Evolutionary conservation across 2,888 invertebrate species (phyloP).

Genomic region (Hanleya hanleyi): DNA sequence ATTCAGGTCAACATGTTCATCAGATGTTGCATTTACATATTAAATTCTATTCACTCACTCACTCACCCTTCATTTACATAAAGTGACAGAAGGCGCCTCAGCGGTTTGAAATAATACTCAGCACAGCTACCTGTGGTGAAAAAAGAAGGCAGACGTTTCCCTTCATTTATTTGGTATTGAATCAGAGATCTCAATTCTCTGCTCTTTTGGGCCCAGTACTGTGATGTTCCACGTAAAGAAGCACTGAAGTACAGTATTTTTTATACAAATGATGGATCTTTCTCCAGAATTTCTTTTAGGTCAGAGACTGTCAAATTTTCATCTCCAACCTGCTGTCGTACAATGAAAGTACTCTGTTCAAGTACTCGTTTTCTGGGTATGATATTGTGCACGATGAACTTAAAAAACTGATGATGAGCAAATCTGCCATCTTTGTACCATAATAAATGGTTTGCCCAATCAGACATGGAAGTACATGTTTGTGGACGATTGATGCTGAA

Average conservation of each 20-base stretch:
- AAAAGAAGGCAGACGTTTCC: slow-evolving; percentile 35
- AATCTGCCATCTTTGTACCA: slow-evolving; percentile 20
- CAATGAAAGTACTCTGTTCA: neutral
- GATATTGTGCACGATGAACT: slow-evolving; percentile 13
- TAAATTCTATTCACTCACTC: no score
- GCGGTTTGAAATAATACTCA: slow-evolving; percentile 44
- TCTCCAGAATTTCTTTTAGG: slow-evolving; percentile 7
- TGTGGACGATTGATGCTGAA: slow-evolving; percentile 11
- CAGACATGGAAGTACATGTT: slow-evolving; percentile 4
- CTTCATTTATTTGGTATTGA: slow-evolving; percentile 24
- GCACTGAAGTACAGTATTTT: slow-evolving; percentile 28
- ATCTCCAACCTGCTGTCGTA: slow-evolving; percentile 6
- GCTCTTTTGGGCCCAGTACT: slow-evolving; percentile 22
- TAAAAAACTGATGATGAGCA: slow-evolving; percentile 18
- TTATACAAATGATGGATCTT: neutral
- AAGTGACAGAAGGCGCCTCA: slow-evolving; percentile 29
- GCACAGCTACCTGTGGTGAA: slow-evolving; percentile 49
- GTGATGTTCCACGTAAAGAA: slow-evolving; percentile 15
- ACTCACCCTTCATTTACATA: slow-evolving; percentile 32
- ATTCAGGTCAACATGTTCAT: slow-evolving; percentile 25
- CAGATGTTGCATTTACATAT: no score
- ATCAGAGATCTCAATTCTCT: slow-evolving; percentile 19
- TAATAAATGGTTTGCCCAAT: slow-evolving; percentile 7
- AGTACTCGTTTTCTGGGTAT: slow-evolving; percentile 6
- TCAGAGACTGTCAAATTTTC: neutral